Evolutionary conservation across 2,797 vertebrate species (phyloP).

Genomic region (Rousettus madagascariensis): DNA sequence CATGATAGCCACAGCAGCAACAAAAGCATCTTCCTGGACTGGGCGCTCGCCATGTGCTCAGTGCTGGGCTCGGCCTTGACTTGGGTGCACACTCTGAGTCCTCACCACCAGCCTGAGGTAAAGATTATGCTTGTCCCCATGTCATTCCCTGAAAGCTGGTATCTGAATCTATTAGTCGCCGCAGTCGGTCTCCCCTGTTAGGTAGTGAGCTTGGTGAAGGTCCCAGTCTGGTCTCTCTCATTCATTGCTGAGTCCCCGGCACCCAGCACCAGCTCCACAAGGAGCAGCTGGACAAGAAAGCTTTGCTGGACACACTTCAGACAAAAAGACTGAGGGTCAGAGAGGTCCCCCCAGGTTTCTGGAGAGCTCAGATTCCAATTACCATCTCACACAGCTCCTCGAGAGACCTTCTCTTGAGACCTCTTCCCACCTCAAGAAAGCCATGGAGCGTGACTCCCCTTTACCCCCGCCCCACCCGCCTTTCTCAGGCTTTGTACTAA

Average conservation of each 20-base stretch:
- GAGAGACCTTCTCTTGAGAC: neutral
- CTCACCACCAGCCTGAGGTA: neutral
- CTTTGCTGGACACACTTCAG: neutral
- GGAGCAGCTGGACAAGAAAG: neutral
- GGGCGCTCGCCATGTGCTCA: fast-evolving
- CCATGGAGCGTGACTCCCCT: neutral
- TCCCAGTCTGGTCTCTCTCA: neutral
- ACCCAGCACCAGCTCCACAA: neutral
- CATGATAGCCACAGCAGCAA: fast-evolving
- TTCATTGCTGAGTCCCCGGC: neutral
- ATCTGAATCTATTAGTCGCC: neutral
- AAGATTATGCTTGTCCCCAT: fast-evolving
- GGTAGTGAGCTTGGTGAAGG: neutral
- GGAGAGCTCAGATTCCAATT: neutral
- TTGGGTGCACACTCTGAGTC: neutral
- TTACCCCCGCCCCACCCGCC: fast-evolving
- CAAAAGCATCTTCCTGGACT: fast-evolving
- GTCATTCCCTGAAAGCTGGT: neutral
- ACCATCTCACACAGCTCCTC: neutral
- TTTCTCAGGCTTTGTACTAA: neutral
- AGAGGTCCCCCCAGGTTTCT: neutral
- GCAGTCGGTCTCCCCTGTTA: fast-evolving
- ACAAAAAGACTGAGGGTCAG: constrained; percentile 20
- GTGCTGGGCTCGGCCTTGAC: neutral
- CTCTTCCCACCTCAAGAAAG: neutral